Percentiles rank a stretch among this genome's conserved stretches.
These are phyloP conservation scores for Urophycis tenuis DNA, from an alignment of 2,797 vertebrate genomes.

Conservation along the genomic window DNA sequence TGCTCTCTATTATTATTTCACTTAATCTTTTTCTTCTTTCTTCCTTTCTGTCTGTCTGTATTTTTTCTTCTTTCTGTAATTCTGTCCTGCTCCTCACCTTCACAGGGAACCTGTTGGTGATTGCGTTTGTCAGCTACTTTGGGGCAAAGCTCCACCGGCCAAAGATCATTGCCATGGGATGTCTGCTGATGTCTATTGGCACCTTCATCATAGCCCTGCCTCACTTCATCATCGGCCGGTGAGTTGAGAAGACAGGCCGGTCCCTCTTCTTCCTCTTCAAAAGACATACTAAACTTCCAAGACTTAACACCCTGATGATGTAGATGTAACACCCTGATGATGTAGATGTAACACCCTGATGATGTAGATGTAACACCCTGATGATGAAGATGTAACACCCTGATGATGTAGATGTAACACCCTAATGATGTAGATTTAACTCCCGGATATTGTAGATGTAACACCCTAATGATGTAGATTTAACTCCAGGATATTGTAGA, in stretches of 20 bases:
- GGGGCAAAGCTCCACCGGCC: constrained; percentile 72
- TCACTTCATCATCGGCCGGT: constrained; percentile 73
- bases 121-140: constrained; percentile 71
- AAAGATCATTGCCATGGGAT: constrained; percentile 68
- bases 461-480: too few relatives aligned
- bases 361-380: too few relatives aligned
- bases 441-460: too few relatives aligned
- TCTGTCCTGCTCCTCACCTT: constrained; percentile 2
- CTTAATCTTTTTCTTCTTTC: background rate
- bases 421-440: too few relatives aligned
- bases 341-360: too few relatives aligned
- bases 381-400: too few relatives aligned
- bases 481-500: too few relatives aligned
- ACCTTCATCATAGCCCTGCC: constrained; percentile 71
- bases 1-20: too few relatives aligned
- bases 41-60: background rate
- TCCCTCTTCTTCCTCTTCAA: background rate
- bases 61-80: too few relatives aligned
- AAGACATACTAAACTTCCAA: background rate
- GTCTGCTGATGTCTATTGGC: constrained; percentile 67
- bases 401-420: too few relatives aligned
- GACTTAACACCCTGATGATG: too few relatives aligned
- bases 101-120: constrained; percentile 71
- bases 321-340: background rate
- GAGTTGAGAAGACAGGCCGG: constrained; percentile 28